Percentiles rank a stretch among this genome's conserved stretches.
Evolutionary conservation across 2,797 vertebrate genomes (phyloP).

Genomic region (Gymnoscopelus microlampas): DNA sequence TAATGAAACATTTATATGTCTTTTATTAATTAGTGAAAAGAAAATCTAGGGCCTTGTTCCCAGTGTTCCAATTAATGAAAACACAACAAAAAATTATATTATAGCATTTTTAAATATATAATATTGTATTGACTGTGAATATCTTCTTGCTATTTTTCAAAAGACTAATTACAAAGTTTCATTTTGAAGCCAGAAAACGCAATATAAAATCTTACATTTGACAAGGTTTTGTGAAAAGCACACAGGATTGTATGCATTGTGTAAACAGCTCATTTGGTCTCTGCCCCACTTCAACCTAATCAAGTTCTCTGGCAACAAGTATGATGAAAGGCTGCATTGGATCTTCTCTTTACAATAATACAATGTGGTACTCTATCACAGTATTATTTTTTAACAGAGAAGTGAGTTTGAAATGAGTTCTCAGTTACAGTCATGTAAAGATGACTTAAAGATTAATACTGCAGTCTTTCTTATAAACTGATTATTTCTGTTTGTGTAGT

Average conservation of each 20-base stretch:
- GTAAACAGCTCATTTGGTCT: no score
- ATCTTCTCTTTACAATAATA: no score
- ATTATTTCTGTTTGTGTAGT: conserved; percentile 10
- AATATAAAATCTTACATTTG: no score
- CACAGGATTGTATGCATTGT: no score
- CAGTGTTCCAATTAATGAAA: not conserved
- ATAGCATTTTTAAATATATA: not conserved
- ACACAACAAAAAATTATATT: not conserved
- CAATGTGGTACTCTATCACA: no score
- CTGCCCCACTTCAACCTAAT: no score
- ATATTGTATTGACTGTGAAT: not conserved
- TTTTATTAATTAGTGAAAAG: conserved; percentile 23
- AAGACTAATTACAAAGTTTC: not conserved
- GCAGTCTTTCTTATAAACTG: not conserved
- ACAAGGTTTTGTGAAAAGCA: not conserved
- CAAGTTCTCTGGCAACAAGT: no score
- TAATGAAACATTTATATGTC: not conserved
- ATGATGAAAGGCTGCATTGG: no score
- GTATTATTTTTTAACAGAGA: no score
- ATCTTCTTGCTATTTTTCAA: not conserved
- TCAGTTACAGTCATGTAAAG: no score
- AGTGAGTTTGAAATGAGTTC: no score
- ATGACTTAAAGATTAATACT: not conserved
- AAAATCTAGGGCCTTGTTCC: not conserved
- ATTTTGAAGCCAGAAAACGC: not conserved